Evolutionary conservation across 2,797 vertebrate genomes (phyloP).

Genomic region (Taeniopygia guttata): DNA sequence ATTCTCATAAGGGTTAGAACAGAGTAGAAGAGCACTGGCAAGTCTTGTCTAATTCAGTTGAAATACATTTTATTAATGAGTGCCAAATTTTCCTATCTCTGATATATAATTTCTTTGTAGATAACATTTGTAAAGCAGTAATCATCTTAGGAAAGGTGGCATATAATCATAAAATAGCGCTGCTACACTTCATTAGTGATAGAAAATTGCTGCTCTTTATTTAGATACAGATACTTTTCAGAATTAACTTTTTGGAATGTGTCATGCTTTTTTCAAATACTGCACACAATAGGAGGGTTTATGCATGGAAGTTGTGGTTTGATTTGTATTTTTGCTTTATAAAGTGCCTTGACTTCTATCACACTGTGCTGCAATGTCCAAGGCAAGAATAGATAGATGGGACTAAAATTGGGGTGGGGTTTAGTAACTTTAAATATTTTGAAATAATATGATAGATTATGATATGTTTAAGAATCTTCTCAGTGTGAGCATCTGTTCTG

Average conservation of each 20-base stretch:
- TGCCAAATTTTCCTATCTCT: background rate
- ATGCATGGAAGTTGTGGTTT: background rate
- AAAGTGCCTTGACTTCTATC: background rate
- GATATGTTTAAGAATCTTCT: background rate
- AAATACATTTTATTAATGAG: background rate
- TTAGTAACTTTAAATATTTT: background rate
- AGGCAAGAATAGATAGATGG: background rate
- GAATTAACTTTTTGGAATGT: background rate
- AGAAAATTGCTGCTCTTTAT: background rate
- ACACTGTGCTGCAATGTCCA: background rate
- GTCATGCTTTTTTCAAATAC: background rate
- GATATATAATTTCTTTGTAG: background rate
- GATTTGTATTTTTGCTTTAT: background rate
- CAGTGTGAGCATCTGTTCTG: background rate
- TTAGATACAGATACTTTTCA: background rate
- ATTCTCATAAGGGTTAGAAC: background rate
- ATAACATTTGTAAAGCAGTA: background rate
- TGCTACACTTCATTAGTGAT: background rate
- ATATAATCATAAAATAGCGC: fast-evolving
- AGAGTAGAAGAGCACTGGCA: background rate
- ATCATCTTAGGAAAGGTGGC: background rate
- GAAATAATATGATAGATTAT: background rate
- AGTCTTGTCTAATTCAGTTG: background rate
- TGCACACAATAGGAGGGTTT: background rate
- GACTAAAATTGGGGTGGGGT: background rate